Conservation (phyloP, 1,140 invertebrate species). For the Augochlora pura region DNA sequence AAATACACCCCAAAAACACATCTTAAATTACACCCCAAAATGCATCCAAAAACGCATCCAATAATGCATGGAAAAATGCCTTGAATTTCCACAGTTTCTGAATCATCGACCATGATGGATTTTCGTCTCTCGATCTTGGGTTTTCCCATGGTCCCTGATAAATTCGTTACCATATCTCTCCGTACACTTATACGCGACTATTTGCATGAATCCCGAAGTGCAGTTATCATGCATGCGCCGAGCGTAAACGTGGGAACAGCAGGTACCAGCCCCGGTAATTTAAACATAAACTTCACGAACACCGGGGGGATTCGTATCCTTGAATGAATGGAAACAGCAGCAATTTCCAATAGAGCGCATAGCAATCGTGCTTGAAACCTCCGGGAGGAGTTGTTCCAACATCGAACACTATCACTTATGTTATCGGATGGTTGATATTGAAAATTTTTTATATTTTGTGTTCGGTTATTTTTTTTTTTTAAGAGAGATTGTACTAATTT, state of each 20-base stretch:
- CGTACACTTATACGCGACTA: slow-evolving; percentile 32
- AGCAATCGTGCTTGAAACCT: background rate
- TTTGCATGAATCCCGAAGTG: slow-evolving; percentile 38
- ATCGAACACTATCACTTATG: background rate
- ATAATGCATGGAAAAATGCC: no score
- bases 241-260: slow-evolving; percentile 47
- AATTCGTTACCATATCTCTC: slow-evolving; percentile 47
- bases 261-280: slow-evolving; percentile 27
- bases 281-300: slow-evolving; percentile 36
- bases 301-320: slow-evolving; percentile 4
- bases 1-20: no score
- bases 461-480: no score
- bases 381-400: background rate
- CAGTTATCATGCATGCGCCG: slow-evolving; percentile 43
- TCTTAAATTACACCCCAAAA: no score
- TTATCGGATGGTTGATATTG: background rate
- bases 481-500: background rate
- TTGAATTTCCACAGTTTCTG: background rate
- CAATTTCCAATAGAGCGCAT: background rate
- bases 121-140: background rate
- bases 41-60: no score
- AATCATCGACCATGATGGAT: background rate
- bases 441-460: background rate
- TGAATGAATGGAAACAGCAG: background rate
- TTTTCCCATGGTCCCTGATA: slow-evolving; percentile 46